A percentile compares a stretch with the other conserved stretches of the same genome.
phyloP scores from a whole-genome alignment of 2,113 vertebrate genomes.

The Riparia riparia region DNA sequence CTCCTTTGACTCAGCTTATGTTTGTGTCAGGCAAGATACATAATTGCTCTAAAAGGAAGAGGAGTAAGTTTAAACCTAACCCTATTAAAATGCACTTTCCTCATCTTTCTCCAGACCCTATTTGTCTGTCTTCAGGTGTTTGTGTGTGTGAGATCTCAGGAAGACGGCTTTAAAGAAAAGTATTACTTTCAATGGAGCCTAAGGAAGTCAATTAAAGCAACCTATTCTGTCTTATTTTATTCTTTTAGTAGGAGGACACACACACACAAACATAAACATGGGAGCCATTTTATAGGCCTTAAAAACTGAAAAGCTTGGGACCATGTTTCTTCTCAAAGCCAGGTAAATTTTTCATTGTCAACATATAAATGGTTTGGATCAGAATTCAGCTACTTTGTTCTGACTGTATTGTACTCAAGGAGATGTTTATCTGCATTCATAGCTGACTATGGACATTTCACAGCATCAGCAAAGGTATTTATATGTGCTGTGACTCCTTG shows the following conservation, averaged over 20 bases:
- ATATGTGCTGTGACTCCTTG: background rate
- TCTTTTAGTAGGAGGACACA: background rate
- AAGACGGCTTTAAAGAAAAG: background rate
- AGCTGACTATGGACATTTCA: background rate
- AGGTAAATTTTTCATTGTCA: background rate
- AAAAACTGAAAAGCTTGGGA: background rate
- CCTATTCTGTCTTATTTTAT: background rate
- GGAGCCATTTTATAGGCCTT: background rate
- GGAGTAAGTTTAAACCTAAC: background rate
- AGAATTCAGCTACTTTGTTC: background rate
- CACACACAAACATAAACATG: background rate
- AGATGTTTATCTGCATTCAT: conserved; percentile 2
- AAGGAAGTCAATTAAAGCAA: background rate
- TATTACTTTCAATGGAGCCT: background rate
- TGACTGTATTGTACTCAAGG: background rate
- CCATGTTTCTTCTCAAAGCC: background rate
- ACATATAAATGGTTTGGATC: background rate
- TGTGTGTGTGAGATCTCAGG: background rate
- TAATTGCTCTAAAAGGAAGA: background rate
- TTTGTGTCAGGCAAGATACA: background rate
- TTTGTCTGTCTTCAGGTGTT: background rate
- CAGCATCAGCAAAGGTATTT: background rate
- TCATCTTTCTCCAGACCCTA: background rate
- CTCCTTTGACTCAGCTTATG: background rate
- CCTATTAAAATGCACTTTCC: background rate